Percentiles rank a stretch among this genome's conserved stretches.
Conservation (phyloP, 2,888 invertebrate species). For the Pterostichus niger region DNA sequence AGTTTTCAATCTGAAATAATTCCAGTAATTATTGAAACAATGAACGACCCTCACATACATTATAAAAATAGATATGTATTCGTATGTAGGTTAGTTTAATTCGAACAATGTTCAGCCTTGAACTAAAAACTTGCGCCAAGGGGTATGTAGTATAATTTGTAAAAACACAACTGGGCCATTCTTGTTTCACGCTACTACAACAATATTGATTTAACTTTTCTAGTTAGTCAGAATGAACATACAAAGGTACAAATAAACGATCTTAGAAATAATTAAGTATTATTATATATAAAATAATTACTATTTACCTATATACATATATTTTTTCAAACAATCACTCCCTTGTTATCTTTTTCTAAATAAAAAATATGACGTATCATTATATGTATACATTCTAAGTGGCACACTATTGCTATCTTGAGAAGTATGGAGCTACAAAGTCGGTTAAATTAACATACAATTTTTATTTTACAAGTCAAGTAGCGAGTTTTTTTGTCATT, state of each 20-base stretch:
- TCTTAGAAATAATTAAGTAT: background rate
- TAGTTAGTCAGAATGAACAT: background rate
- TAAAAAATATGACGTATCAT: too few relatives aligned
- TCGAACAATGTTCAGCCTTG: conserved; percentile 43
- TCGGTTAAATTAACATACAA: too few relatives aligned
- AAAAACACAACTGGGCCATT: conserved; percentile 55
- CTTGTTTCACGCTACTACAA: conserved; percentile 48
- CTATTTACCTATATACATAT: too few relatives aligned
- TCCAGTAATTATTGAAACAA: conserved; percentile 24
- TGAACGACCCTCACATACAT: conserved; percentile 17
- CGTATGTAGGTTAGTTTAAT: conserved; percentile 47
- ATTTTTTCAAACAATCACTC: too few relatives aligned
- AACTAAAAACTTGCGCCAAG: conserved; percentile 42
- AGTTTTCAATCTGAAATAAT: background rate
- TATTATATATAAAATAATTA: too few relatives aligned
- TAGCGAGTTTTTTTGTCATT: too few relatives aligned
- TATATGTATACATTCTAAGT: too few relatives aligned
- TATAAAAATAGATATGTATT: conserved; percentile 22
- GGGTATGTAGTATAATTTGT: conserved; percentile 50
- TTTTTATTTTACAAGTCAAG: too few relatives aligned
- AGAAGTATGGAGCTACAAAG: too few relatives aligned
- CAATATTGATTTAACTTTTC: conserved; percentile 24
- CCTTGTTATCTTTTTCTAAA: too few relatives aligned
- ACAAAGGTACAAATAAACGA: background rate
- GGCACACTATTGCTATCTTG: too few relatives aligned